Base-by-base conservation (phyloP, 2,888 invertebrate genomes). In the Imbricaverruca yamaguchii region DNA sequence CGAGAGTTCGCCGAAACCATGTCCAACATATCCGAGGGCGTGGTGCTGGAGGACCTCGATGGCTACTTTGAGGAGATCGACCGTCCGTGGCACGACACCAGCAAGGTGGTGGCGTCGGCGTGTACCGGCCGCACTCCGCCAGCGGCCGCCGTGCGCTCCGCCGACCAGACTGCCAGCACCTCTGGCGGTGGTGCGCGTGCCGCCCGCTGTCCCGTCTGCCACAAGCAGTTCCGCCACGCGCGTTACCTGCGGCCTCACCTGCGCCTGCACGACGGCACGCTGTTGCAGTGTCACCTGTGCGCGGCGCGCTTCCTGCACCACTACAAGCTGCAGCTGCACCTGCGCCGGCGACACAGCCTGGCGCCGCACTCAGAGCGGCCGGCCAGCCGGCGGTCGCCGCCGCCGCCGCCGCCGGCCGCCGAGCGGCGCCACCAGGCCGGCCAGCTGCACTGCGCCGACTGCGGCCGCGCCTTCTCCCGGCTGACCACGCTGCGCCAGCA, bases 1-100 rank as follows among this genome's bases (percentile, higher is more conserved):
- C 56, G 78, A 1, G 78, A 78, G 78, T 78, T 78, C 25, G 78
- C 78, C 25, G 78, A 78, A 57, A 78, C 78, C 56, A 78, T 78
- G 78, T 78, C 78, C 56, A 78, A 78, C 78, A 78, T 78, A n/a
- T 78, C 78, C 56, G 78, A 78, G 78, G 78, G 78, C 57, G 78
- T 78, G 10, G 57, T 78, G 2, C 78, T 78, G 23, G 78, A 78
- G 56, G 78, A 78, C 78, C 78, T 78, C 57, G 78, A 78, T 13
- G 78, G 78, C 78, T 78, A 78, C 78, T 78, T 78, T 23, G 78
- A 78, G 57, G 78, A 78, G 57, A n/a, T 78, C n/a, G 56, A 78
- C 78, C 57, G 78, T 2, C 56, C 56, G 12, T 55, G 21, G 8
- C 21, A 39, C 21, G 25, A 23, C 67, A 10, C 23, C 23, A 12